These are phyloP conservation scores for Therioaphis trifolii DNA, from an alignment of 2,888 invertebrate species.

Conservation along the genomic window DNA sequence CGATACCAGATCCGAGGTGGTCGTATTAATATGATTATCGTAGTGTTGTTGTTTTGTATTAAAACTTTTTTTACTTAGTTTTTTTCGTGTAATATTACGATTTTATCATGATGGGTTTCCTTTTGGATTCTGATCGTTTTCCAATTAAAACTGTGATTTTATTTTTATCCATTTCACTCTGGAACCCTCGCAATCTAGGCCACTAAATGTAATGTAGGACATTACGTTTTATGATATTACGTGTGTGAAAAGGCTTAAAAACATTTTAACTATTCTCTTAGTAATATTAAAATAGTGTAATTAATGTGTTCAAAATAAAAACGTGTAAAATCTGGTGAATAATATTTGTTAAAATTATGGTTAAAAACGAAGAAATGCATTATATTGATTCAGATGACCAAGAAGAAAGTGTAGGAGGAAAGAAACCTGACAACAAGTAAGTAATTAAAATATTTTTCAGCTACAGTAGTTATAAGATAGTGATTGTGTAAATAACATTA, in stretches of 20 bases:
- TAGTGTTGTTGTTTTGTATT: background rate
- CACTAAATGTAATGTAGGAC: too few relatives aligned
- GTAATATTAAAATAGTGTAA: background rate
- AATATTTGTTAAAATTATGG: constrained; percentile 65
- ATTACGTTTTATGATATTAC: too few relatives aligned
- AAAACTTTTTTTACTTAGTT: background rate
- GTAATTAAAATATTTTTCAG: background rate
- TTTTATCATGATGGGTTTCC: too few relatives aligned
- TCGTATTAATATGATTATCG: background rate
- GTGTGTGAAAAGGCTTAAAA: too few relatives aligned
- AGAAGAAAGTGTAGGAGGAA: constrained; percentile 19
- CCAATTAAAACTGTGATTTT: too few relatives aligned
- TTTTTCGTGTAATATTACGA: background rate
- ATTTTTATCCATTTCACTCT: too few relatives aligned
- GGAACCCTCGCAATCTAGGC: too few relatives aligned
- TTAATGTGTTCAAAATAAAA: background rate
- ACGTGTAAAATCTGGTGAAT: background rate
- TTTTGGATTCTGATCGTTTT: too few relatives aligned
- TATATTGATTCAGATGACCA: constrained; percentile 57
- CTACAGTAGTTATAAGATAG: background rate
- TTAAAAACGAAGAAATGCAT: constrained; percentile 67
- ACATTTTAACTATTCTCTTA: background rate
- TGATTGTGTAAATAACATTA: too few relatives aligned
- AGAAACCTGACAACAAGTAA: constrained; percentile 35
- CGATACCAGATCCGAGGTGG: background rate